Conservation (phyloP, 2,797 vertebrate genomes). For the Anguilla pacifica region DNA sequence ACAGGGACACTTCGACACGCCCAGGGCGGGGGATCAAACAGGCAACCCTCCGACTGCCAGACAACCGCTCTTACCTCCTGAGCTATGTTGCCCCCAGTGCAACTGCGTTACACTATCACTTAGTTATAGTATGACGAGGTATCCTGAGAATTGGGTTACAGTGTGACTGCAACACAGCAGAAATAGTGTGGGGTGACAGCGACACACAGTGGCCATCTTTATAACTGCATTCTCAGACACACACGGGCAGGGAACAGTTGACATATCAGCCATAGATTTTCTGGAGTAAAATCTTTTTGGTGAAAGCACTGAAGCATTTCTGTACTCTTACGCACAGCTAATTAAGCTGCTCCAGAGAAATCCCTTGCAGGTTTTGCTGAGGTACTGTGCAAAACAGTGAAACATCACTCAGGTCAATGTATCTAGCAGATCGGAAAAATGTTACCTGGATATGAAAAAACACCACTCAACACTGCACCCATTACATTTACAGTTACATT, state of each 20-base stretch:
- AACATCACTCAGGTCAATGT: too few relatives aligned
- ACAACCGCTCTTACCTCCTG: too few relatives aligned
- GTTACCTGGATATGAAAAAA: background rate
- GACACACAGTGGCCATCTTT: background rate
- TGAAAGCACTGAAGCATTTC: background rate
- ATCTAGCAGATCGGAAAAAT: background rate
- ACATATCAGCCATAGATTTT: background rate
- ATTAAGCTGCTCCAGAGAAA: background rate
- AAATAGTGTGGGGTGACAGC: constrained; percentile 1
- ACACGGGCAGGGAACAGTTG: background rate
- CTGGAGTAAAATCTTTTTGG: too few relatives aligned
- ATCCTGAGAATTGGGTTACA: background rate
- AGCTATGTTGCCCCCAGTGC: too few relatives aligned
- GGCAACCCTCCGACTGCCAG: too few relatives aligned
- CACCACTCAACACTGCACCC: background rate
- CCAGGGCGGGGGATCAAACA: too few relatives aligned
- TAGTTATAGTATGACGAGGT: background rate
- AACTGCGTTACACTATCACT: background rate
- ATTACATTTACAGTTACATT: too few relatives aligned
- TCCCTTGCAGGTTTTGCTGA: background rate
- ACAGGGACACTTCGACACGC: too few relatives aligned
- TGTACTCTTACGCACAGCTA: background rate
- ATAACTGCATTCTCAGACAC: background rate
- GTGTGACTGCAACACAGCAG: background rate
- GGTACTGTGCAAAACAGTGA: too few relatives aligned